Base-by-base conservation (phyloP, 2,113 vertebrate species). In the Camelus dromedarius region DNA sequence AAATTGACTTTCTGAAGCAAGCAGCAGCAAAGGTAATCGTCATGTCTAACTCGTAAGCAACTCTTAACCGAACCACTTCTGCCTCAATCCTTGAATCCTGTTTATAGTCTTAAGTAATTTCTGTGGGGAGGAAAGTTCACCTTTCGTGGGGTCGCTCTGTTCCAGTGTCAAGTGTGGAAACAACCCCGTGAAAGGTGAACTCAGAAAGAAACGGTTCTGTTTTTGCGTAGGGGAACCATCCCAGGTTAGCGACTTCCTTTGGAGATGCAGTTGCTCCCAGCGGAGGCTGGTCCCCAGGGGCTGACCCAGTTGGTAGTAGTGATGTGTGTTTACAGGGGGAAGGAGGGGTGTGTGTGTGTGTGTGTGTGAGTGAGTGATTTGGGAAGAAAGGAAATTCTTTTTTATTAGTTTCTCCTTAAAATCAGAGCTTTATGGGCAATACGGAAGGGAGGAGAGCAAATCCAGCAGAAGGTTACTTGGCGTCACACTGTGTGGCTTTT, bases 331-430 rank as follows among this genome's bases (percentile, higher is more conserved):
- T 70, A 70, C 60, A 66, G 52, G 7, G 4, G 1, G 6, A 8
- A 67, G 18, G 22, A 15, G 18, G 9, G 35, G 13, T 77, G 72
- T 46, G 13, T 77, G 72, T 35, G 10, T 67, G n/a, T 22, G 56
- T 89, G 4, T 69, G 48, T 54, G 30, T 46, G 30, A 75, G 38
- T 42, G 48, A 52, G 13, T 24, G 54, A 70, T 35, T 85, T 70
- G 15, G n/a, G 67, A 60, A 76, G 48, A 48, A 80, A 95, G 22
- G 62, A 88, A 26, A 38, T 30, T 50, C 58, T 69, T 73, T 28
- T 58, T 70, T 30, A 20, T 75, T 73, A 26, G 77, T 73, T 89
- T 89, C n/a, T 94, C 92, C 42, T 66, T 76, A 90, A 82, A 76
- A 81, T 89, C 58, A 67, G 69, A 87, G 58, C 13, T 38, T 81